Evolutionary conservation across 2,113 vertebrate species (phyloP).

Genomic region (Eupsittula cactorum): DNA sequence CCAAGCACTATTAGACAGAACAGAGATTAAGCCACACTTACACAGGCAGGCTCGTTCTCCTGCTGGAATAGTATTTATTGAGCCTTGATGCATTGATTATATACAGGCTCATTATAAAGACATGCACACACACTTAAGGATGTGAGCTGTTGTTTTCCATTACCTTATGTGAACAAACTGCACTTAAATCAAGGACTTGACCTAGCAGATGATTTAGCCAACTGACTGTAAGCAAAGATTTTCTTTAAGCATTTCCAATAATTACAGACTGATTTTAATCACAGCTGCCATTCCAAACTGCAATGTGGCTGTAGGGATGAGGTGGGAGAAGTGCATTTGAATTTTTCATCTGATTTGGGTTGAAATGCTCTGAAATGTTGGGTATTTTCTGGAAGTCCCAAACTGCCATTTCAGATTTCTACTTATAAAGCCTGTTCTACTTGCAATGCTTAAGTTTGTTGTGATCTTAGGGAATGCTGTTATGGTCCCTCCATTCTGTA

Average conservation of each 20-base stretch:
- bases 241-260: conserved; percentile 30
- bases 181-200: conserved; percentile 13
- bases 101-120: neutral
- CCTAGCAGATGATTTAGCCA: neutral
- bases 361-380: neutral
- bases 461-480: neutral
- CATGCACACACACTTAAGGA: neutral
- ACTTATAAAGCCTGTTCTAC: neutral
- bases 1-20: neutral
- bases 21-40: neutral
- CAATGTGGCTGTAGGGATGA: neutral
- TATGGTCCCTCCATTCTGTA: neutral
- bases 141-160: conserved; percentile 31
- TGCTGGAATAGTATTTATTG: conserved; percentile 5
- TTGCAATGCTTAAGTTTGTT: neutral
- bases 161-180: conserved; percentile 3
- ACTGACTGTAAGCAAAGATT: neutral
- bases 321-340: neutral
- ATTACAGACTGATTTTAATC: neutral
- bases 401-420: neutral
- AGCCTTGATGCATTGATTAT: neutral
- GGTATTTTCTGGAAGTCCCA: neutral
- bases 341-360: neutral
- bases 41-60: neutral
- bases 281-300: neutral